Base-by-base conservation (phyloP, 2,888 invertebrate species). In the Gortyna flavago region DNA sequence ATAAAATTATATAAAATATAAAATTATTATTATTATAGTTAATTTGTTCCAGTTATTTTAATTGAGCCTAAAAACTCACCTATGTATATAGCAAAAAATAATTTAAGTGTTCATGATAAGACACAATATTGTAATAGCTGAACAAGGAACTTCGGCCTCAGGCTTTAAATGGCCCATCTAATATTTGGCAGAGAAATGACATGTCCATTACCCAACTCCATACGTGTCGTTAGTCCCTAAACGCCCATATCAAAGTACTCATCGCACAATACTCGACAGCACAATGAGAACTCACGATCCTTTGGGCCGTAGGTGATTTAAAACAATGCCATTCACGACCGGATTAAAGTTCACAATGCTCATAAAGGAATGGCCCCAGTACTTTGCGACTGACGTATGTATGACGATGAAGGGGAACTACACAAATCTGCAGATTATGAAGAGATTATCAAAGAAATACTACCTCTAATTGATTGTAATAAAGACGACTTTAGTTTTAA, bases 321-420 rank as follows among this genome's bases (percentile, higher is more conserved):
- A 89, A 95, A 96, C 96, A 96, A 96, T 94, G 92, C 94, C 93
- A 93, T 95, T 95, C 94, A 95, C 91, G 89, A 90, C 92, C 92
- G 92, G 91, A 95, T 95, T 93, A 94, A 92, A 94, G 92, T 93
- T 94, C 95, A 96, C 95, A 96, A 95, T 94, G 94, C 95, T 95
- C 95, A 95, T 95, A 94, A 95, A 94, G 95, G 93, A 94, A 95
- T 93, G 89, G 93, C 94, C 93, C 87, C 88, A 93, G 95, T 92
- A 89, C 91, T 92, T 90, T 90, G 89, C 91, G 85, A 90, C 90
- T 91, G 92, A 94, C 92, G 93, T 93, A 91, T 94, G 95, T 94
- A 94, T 93, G 92, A 92, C 91, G 91, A 91, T 89, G 85, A 86
- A 84, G 85, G 82, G 81, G 79, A 80, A 87, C 83, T 79, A 65